A percentile compares a stretch with the other conserved stretches of the same genome.
Evolutionary conservation across 2,113 vertebrate species (phyloP).

Genomic region (Accipiter cooperii): DNA sequence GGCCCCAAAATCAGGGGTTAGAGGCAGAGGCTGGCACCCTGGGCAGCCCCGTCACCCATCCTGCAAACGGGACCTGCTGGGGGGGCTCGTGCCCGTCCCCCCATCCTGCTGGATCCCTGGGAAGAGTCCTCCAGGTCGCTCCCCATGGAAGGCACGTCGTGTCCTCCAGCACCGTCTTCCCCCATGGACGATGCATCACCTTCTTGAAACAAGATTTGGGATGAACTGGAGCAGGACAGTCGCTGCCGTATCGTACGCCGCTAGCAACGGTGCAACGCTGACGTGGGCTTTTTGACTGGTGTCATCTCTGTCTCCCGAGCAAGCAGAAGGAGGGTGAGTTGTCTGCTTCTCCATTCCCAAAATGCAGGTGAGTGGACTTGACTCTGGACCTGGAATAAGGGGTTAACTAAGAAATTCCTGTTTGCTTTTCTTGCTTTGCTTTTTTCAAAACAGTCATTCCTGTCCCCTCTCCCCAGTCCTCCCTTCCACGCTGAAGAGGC

Average conservation of each 20-base stretch:
- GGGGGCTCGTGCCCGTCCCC: neutral
- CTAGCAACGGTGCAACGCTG: too few species aligned
- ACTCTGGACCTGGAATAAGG: neutral
- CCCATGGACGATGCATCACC: too few species aligned
- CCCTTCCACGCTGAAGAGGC: neutral
- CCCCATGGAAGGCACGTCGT: rapidly evolving
- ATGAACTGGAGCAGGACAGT: neutral
- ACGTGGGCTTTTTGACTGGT: rapidly evolving
- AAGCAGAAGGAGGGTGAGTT: neutral
- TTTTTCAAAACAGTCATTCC: neutral
- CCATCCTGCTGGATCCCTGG: neutral
- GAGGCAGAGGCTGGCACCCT: neutral
- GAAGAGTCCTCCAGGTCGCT: neutral
- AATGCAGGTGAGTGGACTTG: neutral
- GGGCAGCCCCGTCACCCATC: neutral
- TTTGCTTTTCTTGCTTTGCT: neutral
- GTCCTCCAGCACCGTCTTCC: rapidly evolving
- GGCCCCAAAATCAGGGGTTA: neutral
- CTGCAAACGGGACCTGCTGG: neutral
- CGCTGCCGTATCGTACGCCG: rapidly evolving
- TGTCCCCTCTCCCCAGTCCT: rapidly evolving
- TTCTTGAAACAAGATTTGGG: neutral
- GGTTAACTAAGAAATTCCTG: neutral
- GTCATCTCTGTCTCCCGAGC: neutral
- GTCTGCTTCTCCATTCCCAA: neutral